A percentile compares a stretch with the other conserved stretches of the same genome.
Conservation (phyloP, 2,797 vertebrate species). For the Aldrovandia affinis region DNA sequence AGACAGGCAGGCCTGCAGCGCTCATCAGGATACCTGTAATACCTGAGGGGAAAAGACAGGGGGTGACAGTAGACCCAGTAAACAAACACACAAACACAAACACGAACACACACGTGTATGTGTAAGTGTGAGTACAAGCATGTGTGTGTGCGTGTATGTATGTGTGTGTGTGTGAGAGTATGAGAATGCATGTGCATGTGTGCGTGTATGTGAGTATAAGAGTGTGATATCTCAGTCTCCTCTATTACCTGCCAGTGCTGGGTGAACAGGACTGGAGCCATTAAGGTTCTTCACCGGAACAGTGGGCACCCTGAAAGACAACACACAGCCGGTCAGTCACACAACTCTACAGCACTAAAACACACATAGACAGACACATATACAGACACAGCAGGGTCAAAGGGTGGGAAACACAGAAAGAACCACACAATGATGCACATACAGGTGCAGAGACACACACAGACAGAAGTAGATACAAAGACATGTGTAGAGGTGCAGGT, state of each 20-base stretch:
- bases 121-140: slow-evolving; percentile 26
- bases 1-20: slow-evolving; percentile 89
- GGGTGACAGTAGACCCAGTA: no score
- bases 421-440: no score
- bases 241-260: slow-evolving; percentile 87
- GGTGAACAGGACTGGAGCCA: slow-evolving; percentile 88
- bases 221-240: neutral
- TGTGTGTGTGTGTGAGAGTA: neutral
- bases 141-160: slow-evolving; percentile 30
- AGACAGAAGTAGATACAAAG: no score
- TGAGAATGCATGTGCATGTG: neutral
- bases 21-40: slow-evolving; percentile 97
- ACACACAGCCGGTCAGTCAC: neutral
- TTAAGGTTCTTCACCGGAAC: slow-evolving; percentile 95
- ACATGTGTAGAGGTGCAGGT: no score
- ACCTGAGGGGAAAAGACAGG: slow-evolving; percentile 65
- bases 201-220: neutral
- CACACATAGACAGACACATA: neutral
- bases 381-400: neutral
- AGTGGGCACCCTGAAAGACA: slow-evolving; percentile 82
- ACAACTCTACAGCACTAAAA: neutral
- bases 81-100: no score
- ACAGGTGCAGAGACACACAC: no score
- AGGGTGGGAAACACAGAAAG: no score
- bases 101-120: neutral